Evolutionary conservation across 2,888 invertebrate genomes (phyloP).

Genomic region (Troilus luridus): DNA sequence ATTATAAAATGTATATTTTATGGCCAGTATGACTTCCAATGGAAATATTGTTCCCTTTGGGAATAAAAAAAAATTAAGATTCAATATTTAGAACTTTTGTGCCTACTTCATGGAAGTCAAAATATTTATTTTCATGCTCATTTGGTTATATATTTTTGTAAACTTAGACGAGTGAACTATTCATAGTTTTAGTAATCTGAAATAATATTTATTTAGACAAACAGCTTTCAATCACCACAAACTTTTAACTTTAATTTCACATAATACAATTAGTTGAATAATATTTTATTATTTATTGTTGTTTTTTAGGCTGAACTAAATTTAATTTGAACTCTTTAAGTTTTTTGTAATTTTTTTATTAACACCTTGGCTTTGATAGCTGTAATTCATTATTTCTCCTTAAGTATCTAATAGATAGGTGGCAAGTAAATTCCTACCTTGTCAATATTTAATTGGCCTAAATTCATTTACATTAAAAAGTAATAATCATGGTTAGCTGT

Average conservation of each 20-base stretch:
- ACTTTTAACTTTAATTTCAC: neutral
- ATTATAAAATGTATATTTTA: neutral
- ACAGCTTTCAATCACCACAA: neutral
- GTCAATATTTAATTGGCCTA: too few species aligned
- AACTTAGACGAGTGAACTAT: neutral
- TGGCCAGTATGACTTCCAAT: neutral
- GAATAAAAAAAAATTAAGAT: neutral
- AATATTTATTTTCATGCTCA: neutral
- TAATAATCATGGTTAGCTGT: too few species aligned
- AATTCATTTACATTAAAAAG: too few species aligned
- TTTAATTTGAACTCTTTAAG: neutral
- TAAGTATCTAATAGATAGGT: neutral
- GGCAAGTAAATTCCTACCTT: neutral
- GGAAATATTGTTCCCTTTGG: neutral
- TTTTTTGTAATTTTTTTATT: neutral
- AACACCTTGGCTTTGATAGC: neutral
- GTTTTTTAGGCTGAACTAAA: neutral
- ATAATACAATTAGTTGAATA: neutral
- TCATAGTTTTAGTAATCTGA: neutral
- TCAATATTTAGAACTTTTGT: neutral
- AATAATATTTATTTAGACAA: neutral
- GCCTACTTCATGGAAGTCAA: neutral
- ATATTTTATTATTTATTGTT: neutral
- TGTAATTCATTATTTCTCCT: neutral
- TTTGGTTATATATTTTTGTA: neutral